Evolutionary conservation across 2,888 invertebrate genomes (phyloP), one percentile per base, ranked within the genome.

Genomic region (Heliothis peltigera): DNA sequence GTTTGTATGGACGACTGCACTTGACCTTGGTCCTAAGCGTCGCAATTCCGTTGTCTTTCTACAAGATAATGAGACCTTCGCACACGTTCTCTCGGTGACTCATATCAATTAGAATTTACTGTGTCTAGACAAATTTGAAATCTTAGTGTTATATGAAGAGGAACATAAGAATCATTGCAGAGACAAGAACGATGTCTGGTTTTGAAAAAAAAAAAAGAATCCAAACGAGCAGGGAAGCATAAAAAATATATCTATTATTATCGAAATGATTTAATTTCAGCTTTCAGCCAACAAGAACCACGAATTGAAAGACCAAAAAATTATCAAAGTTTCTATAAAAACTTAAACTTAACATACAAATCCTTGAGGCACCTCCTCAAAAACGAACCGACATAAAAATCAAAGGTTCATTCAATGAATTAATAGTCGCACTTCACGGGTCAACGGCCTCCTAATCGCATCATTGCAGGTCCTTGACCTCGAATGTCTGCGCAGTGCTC

Each of bases 401-500:
- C 73, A 63, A 71, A 74, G 74, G 54, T 72, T 65, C 75, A 79
- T 72, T 77, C 85, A 79, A 85, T 84, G 80, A 80, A 79, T 78
- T 78, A 70, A 75, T 70, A 61, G 80, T 78, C 66, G 75, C 64
- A 48, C 62, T 72, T 53, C 63, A 65, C 80, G 77, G 91, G 91
- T 92, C 92, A 90, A 84, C 80, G 91, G 80, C 86, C 91, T 87
- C 86, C 92, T 92, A 90, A 92, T 92, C 91, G 89, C 85, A 85
- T 88, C 87, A 89, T 84, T 85, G 72, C 71, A 85, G 77, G 84
- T 87, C 87, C 77, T 81, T 83, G 84, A 86, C 83, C 88, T 75
- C 77, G 69, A 64, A 64, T 67, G 75, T 70, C 66, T 77, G 63
- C 53, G 55, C 59, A 64, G n/a, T 52, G 32, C 21, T 65, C 65